Base-by-base conservation (phyloP, 1,140 invertebrate species). In the Drosophila tani region DNA sequence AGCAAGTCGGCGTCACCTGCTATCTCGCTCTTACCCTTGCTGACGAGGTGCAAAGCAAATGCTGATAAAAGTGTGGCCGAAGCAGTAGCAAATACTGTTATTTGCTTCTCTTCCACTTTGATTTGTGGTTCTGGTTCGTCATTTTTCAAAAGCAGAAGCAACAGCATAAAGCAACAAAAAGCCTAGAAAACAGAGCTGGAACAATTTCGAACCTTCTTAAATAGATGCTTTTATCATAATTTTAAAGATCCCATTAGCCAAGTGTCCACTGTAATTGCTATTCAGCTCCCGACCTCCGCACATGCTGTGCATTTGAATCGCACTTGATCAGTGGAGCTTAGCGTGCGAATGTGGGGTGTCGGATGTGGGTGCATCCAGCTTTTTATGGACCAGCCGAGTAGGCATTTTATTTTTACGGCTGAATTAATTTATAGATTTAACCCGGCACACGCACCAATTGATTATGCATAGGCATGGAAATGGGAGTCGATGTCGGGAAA, bases 241-340 rank as follows among this genome's bases (percentile, higher is more conserved):
- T 41, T 57, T 27, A 51, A 24, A 19, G 12, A n/a, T 19, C 11
- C 17, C 32, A 21, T 14, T 40, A 14, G 2, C 2, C 9, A 14
- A 46, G 40, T 29, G 40, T 32, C 21, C 41, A 55, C 67, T 70
- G 49, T 68, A 67, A 15, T 24, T 46, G 12, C 40, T 55, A 21
- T 55, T 40, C 63, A 55, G 62, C 9, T 5, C n/a, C n/a, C 43
- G 47, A 43, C 38, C 29, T 63, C 38, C 29, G 27, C 19, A 81
- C 74, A 59, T 69, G 75, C 40, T 75, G 60, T 56, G 82, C 79
- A 85, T 85, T 79, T 82, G 81, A 85, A 85, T 85, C 75, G 64
- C 29, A 50, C 46, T 70, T 85, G 67, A 83, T 83, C 77, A 81
- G 38, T 63, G 56, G 17, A 64, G 78, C 63, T 63, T 49, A 53